Percentiles rank a stretch among this genome's conserved stretches.
Evolutionary conservation across 2,113 vertebrate genomes (phyloP).

Genomic region (cattle (Bos taurus)): DNA sequence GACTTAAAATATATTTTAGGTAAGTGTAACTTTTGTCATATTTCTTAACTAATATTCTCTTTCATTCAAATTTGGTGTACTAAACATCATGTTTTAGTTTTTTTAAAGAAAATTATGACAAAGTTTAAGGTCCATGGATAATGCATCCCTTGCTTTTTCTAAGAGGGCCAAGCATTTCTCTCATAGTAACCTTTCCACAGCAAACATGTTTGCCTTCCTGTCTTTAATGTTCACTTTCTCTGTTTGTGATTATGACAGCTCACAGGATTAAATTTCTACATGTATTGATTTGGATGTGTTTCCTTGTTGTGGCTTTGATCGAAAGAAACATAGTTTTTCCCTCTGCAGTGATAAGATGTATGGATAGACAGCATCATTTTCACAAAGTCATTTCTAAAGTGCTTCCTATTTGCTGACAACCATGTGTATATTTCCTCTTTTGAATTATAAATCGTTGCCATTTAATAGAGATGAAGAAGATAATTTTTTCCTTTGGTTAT

Average conservation of each 20-base stretch:
- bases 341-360: slow-evolving; percentile 32
- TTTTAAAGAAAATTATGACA: slow-evolving; percentile 55
- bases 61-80: slow-evolving; percentile 30
- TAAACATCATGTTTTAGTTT: slow-evolving; percentile 50
- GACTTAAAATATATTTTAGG: neutral
- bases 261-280: slow-evolving; percentile 69
- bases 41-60: neutral
- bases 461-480: neutral
- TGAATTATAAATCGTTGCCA: neutral
- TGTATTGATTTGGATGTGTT: slow-evolving; percentile 61
- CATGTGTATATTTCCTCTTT: neutral
- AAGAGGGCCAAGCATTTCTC: slow-evolving; percentile 53
- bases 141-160: slow-evolving; percentile 52
- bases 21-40: neutral
- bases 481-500: neutral
- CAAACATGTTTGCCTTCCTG: slow-evolving; percentile 69
- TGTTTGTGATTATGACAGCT: slow-evolving; percentile 74
- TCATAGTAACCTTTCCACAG: slow-evolving; percentile 75
- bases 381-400: slow-evolving; percentile 37
- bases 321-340: slow-evolving; percentile 64
- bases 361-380: slow-evolving; percentile 19
- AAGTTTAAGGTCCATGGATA: slow-evolving; percentile 45
- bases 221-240: slow-evolving; percentile 73
- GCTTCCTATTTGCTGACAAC: neutral
- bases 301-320: slow-evolving; percentile 70